Conservation (phyloP, 2,888 invertebrate genomes). For the Athalia rosae region DNA sequence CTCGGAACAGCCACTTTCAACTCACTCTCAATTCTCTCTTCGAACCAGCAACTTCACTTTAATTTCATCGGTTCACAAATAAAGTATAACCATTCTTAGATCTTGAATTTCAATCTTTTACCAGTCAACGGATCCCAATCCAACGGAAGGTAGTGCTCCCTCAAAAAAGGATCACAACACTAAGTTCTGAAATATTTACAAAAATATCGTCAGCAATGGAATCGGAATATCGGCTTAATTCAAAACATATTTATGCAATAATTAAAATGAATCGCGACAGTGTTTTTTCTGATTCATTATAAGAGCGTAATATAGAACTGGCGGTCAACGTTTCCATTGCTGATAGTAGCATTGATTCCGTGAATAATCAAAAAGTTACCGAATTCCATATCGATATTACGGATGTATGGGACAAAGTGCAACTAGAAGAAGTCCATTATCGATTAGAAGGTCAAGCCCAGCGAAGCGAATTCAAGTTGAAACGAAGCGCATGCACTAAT, state of each 20-base stretch:
- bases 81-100: too few species aligned
- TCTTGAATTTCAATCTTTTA: too few species aligned
- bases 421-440: not conserved
- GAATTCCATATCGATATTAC: not conserved
- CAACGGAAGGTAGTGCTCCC: too few species aligned
- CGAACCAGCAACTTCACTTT: too few species aligned
- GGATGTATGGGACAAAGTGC: not conserved
- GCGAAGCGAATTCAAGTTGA: not conserved
- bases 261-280: constrained; percentile 7
- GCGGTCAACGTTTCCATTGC: not conserved
- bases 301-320: not conserved
- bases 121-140: too few species aligned
- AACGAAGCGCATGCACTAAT: not conserved
- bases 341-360: not conserved
- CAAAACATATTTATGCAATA: not conserved
- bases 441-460: not conserved
- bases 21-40: too few species aligned
- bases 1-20: too few species aligned
- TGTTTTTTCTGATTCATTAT: not conserved
- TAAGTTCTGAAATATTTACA: not conserved
- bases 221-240: not conserved
- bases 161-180: too few species aligned
- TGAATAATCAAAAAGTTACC: not conserved
- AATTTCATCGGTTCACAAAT: too few species aligned
- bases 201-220: not conserved